Base-by-base conservation (phyloP, 2,888 invertebrate genomes). In the Xestia c-nigrum region DNA sequence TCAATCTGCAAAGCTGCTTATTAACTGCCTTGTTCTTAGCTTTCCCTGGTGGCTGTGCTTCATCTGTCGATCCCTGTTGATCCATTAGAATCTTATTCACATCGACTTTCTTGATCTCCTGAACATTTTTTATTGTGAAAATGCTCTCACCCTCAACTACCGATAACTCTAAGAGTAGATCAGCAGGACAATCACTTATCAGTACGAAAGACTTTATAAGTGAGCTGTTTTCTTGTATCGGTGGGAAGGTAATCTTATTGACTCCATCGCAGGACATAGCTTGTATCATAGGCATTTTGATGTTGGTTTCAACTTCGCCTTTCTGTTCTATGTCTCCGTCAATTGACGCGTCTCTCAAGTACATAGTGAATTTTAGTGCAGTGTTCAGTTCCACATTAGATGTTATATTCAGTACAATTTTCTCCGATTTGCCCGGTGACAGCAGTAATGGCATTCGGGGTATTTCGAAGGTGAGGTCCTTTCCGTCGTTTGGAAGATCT, bases 231-330 rank as follows among this genome's bases (percentile, higher is more conserved):
- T 95, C 95, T 80, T 91, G 92, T 64, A 93, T 90, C 0, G 93
- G 89, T 10, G 94, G 93, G 76, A 95, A 96, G 0, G 84, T 88
- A 0, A 96, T 82, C 81, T 93, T 94, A 73, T 96, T 96, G 0
- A 95, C 84, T 0, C 96, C 96, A 65, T 95, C 95, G 12, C 92
- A 90, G 0, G 96, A 95, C 89, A 96, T 92, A 0, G 95, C 94
- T 85, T 96, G 96, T 65, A 96, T 91, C 2, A 90, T 88, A 0
- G 96, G 96, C 92, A 95, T 91, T 90, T 92, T 93, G 0, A 96
- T 92, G 50, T 93, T 90, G 0, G 95, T 87, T 69, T 93, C 85
- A 0, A 96, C 63, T 12, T 80, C 85, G 0, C 93, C 95, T 61
- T 87, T 91, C 47, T 95, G 94, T 59, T 93, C 92, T 0, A 92